These are phyloP conservation scores for Trichosurus vulpecula DNA, from an alignment of 2,797 vertebrate species.

Conservation along the genomic window DNA sequence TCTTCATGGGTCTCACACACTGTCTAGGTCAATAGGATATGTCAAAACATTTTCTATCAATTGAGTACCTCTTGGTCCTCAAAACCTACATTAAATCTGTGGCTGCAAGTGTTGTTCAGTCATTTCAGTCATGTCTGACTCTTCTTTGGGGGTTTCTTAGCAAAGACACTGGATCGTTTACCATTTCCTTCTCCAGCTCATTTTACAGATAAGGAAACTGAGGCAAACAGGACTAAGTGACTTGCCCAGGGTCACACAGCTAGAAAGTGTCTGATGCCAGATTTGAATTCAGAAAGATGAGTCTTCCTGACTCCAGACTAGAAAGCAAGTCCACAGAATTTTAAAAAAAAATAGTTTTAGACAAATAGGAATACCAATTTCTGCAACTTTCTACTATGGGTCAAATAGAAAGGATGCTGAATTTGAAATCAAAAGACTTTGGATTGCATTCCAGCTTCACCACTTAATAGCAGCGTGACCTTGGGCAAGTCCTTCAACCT, in stretches of 20 bases:
- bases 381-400: not conserved
- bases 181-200: not conserved
- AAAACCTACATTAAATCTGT: not conserved
- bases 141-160: not conserved
- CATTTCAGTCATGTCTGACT: not conserved
- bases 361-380: not conserved
- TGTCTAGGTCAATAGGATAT: not conserved
- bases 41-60: not conserved
- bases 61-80: too few species aligned
- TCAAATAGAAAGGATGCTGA: not conserved
- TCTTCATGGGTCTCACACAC: not conserved
- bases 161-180: not conserved
- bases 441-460: not conserved
- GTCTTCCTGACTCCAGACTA: not conserved
- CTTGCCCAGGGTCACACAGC: not conserved
- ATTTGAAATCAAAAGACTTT: not conserved
- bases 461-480: not conserved
- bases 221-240: not conserved
- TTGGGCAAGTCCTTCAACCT: not conserved
- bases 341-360: fast-evolving
- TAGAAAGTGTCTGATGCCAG: not conserved
- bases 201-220: not conserved
- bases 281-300: not conserved
- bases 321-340: not conserved
- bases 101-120: not conserved